Base-by-base conservation (phyloP, 2,888 invertebrate species). In the Plagodis dolabraria region DNA sequence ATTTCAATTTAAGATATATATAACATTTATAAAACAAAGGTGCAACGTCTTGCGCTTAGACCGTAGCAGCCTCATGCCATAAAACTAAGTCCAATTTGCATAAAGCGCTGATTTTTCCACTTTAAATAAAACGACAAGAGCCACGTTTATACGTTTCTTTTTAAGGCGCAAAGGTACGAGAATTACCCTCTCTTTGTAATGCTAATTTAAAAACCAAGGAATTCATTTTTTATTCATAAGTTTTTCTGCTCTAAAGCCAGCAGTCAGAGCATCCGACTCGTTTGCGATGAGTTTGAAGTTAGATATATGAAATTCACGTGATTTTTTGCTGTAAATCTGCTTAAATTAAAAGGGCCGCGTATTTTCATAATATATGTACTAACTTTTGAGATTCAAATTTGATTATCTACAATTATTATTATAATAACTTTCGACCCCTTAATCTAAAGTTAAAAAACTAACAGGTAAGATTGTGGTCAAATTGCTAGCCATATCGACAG, bases 211-310 rank as follows among this genome's bases (percentile, higher is more conserved):
- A 90, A 90, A 90, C 91, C 88, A 89, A 89, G 90, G 90, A 88
- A 89, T 92, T 91, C 91, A 91, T 92, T 90, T 90, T 91, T 91
- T 92, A 92, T 92, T 92, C 92, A 91, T 91, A 91, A 91, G 90
- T 90, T 91, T 91, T 91, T 90, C 87, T 87, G 87, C 86, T 87
- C 85, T 82, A 82, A 86, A 89, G 87, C 86, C 82, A 83, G 83
- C 89, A 87, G 87, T 86, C 82, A 77, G 86, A 87, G 88, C 86
- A 87, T 86, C 83, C 83, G 82, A 87, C 85, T 85, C 80, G 82
- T 82, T 83, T 80, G 83, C 78, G 87, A 89, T 88, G 85, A 89
- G 84, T 84, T 86, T 83, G 74, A 79, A 82, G 78, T 80, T 81
- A 76, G 79, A 80, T 75, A 73, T 67, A 67, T 75, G 74, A 80